phyloP scores from a whole-genome alignment of 2,797 vertebrate genomes.

The Alfaro cultratus region DNA sequence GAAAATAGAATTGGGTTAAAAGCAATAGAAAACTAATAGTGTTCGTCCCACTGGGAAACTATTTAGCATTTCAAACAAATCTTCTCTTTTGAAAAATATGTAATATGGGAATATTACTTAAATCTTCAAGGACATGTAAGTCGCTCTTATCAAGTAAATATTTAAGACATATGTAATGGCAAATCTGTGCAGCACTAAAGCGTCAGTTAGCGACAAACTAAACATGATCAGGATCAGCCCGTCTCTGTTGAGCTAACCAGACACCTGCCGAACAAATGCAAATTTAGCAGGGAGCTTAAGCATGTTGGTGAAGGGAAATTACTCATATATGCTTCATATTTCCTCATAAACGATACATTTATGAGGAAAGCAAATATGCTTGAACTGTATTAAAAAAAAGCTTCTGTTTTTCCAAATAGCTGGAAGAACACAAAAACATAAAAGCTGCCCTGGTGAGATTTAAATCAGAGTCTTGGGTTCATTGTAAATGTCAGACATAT shows the following conservation, averaged over 20 bases:
- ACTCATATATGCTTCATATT: not conserved
- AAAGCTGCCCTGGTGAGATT: not conserved
- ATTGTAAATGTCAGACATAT: not conserved
- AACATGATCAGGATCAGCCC: not conserved
- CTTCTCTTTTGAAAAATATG: not conserved
- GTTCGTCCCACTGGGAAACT: not conserved
- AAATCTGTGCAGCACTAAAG: not conserved
- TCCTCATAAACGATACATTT: too few species aligned
- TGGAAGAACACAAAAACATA: not conserved
- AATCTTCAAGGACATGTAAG: not conserved
- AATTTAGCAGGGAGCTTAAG: not conserved
- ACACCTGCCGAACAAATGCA: not conserved
- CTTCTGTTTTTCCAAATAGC: too few species aligned
- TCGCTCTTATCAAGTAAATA: not conserved
- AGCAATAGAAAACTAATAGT: not conserved
- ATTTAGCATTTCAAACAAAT: not conserved
- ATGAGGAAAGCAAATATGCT: not conserved
- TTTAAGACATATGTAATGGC: not conserved
- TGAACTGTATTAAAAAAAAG: not conserved
- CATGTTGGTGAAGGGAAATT: not conserved
- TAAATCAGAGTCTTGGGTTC: not conserved
- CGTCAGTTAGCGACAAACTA: not conserved
- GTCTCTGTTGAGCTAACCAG: not conserved
- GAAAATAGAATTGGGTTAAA: too few species aligned
- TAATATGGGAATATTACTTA: not conserved